Conservation (phyloP, 2,113 vertebrate genomes). For the Anarrhichthys ocellatus region DNA sequence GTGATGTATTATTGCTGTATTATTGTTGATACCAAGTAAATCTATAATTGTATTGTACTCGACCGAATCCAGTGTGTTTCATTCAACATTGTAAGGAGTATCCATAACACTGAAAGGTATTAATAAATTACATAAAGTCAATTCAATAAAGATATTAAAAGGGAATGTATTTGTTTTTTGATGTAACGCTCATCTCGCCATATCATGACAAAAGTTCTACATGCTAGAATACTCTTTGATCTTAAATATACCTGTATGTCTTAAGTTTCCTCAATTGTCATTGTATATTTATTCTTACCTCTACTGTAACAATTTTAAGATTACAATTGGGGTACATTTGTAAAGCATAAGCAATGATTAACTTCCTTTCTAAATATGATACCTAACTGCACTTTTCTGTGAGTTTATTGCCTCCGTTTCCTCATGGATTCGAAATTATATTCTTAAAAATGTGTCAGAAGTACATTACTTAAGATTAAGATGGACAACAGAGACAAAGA, state of each 20-base stretch:
- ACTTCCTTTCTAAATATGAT: neutral
- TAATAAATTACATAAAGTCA: neutral
- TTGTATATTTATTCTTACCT: neutral
- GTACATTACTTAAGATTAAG: neutral
- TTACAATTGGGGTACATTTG: neutral
- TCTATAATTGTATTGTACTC: neutral
- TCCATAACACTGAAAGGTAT: neutral
- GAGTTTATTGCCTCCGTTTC: neutral
- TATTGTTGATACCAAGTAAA: neutral
- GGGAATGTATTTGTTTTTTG: neutral
- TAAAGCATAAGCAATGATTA: neutral
- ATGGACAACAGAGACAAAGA: neutral
- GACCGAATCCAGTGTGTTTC: neutral
- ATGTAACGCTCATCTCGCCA: neutral
- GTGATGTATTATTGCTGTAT: neutral
- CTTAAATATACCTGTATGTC: neutral
- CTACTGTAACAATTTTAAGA: neutral
- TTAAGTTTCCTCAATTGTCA: neutral
- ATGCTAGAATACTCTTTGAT: neutral
- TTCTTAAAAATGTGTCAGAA: neutral
- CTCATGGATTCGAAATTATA: neutral
- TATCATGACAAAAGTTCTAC: slow-evolving; percentile 6
- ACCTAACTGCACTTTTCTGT: neutral
- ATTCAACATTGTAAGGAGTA: neutral
- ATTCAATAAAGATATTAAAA: neutral